phyloP scores from a whole-genome alignment of 2,113 vertebrate species.

The Dendropsophus ebraccatus region DNA sequence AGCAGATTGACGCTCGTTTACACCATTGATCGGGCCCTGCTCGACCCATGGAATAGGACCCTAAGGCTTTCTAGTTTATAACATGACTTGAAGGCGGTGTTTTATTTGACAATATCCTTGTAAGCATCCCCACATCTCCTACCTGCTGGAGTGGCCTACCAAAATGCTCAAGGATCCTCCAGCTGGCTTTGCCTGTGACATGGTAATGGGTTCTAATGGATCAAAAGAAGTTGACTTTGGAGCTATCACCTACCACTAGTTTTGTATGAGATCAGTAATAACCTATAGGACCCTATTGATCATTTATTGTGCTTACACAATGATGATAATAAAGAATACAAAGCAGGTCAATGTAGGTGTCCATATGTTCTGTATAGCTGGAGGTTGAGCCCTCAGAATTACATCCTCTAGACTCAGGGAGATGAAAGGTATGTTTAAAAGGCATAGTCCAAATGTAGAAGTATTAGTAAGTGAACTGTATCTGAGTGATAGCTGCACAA shows the following conservation, averaged over 20 bases:
- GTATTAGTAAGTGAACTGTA: neutral
- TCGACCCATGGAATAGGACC: too few species aligned
- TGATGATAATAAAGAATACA: too few species aligned
- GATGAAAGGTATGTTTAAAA: neutral
- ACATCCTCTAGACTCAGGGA: neutral
- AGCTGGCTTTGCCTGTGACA: neutral
- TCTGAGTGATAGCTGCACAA: neutral
- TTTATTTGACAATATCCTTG: too few species aligned
- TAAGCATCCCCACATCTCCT: neutral
- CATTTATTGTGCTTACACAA: too few species aligned
- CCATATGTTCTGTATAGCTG: neutral
- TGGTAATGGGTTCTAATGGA: neutral
- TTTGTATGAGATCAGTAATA: neutral
- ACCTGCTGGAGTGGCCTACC: neutral
- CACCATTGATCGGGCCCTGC: too few species aligned
- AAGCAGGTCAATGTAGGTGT: too few species aligned
- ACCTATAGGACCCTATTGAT: neutral
- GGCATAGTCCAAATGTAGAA: neutral
- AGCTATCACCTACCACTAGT: neutral
- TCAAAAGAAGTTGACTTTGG: neutral
- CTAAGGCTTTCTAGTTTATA: too few species aligned
- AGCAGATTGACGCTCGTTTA: too few species aligned
- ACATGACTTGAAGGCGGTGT: too few species aligned
- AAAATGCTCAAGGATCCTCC: neutral
- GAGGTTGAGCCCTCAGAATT: neutral